These are phyloP conservation scores for Lissonota sp. DNA, from an alignment of 2,888 invertebrate genomes.

Conservation along the genomic window DNA sequence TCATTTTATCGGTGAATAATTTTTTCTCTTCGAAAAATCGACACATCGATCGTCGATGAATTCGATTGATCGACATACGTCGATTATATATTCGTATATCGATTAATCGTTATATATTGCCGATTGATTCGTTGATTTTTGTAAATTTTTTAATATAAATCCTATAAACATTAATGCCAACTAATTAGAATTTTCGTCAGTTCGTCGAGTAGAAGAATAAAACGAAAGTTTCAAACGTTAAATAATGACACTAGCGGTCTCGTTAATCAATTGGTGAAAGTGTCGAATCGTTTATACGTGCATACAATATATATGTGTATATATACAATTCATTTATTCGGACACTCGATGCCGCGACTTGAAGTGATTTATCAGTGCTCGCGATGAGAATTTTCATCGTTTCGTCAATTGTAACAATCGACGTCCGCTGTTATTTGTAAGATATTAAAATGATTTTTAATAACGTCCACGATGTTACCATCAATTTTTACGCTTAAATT, in stretches of 20 bases:
- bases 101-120: background rate
- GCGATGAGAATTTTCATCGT: slow-evolving; percentile 65
- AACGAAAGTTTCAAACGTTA: background rate
- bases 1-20: no score
- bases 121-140: background rate
- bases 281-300: slow-evolving; percentile 18
- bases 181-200: background rate
- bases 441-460: slow-evolving; percentile 74
- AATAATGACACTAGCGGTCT: background rate
- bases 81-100: no score
- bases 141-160: background rate
- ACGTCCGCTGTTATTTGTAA: slow-evolving; percentile 75
- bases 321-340: background rate
- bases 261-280: slow-evolving; percentile 28
- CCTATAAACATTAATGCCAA: background rate
- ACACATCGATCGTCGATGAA: background rate
- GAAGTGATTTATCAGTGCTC: slow-evolving; percentile 14
- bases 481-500: slow-evolving; percentile 2
- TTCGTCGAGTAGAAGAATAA: background rate
- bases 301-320: background rate
- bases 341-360: slow-evolving; percentile 18
- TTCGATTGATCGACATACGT: slow-evolving; percentile 5
- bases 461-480: slow-evolving; percentile 34
- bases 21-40: no score
- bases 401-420: slow-evolving; percentile 73